phyloP scores from a whole-genome alignment of 2,113 vertebrate species.

The Boleophthalmus pectinirostris region DNA sequence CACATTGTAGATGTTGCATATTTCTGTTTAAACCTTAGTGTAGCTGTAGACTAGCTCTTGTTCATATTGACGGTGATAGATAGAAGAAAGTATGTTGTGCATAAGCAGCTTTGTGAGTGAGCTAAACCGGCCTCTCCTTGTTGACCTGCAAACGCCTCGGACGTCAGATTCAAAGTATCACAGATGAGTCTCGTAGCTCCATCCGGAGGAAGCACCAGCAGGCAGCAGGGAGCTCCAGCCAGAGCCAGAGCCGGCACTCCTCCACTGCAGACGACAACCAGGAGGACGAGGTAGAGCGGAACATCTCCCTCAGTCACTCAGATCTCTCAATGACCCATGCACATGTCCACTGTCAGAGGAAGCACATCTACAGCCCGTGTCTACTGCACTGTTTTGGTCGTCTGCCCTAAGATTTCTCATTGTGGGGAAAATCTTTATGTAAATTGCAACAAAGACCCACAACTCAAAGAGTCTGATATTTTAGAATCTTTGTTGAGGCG shows the following conservation, averaged over 20 bases:
- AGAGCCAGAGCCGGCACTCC: slow-evolving; percentile 75
- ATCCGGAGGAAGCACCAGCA: slow-evolving; percentile 81
- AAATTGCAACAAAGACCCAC: too few relatives aligned
- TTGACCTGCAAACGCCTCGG: slow-evolving; percentile 59
- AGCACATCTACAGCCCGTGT: too few relatives aligned
- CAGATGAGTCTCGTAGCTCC: slow-evolving; percentile 82
- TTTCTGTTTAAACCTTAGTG: too few relatives aligned
- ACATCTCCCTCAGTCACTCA: slow-evolving; percentile 59
- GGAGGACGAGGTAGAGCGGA: slow-evolving; percentile 82
- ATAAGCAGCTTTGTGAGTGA: background rate
- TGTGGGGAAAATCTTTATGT: too few relatives aligned
- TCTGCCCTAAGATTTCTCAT: too few relatives aligned
- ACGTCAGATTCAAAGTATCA: slow-evolving; percentile 84
- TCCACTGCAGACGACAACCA: slow-evolving; percentile 73
- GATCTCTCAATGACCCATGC: slow-evolving; percentile 38
- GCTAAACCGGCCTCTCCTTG: slow-evolving; percentile 57
- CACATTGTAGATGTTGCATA: too few relatives aligned
- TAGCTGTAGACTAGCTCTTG: too few relatives aligned
- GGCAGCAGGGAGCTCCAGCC: slow-evolving; percentile 53
- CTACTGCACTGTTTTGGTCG: too few relatives aligned
- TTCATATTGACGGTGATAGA: too few relatives aligned
- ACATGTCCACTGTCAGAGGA: background rate
- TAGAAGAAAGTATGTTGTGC: too few relatives aligned
- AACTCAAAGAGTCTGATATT: too few relatives aligned
- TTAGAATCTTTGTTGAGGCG: too few relatives aligned